Percentiles rank a stretch among this genome's conserved stretches.
Conservation (phyloP, 2,888 invertebrate genomes). For the Catocala fraxini region DNA sequence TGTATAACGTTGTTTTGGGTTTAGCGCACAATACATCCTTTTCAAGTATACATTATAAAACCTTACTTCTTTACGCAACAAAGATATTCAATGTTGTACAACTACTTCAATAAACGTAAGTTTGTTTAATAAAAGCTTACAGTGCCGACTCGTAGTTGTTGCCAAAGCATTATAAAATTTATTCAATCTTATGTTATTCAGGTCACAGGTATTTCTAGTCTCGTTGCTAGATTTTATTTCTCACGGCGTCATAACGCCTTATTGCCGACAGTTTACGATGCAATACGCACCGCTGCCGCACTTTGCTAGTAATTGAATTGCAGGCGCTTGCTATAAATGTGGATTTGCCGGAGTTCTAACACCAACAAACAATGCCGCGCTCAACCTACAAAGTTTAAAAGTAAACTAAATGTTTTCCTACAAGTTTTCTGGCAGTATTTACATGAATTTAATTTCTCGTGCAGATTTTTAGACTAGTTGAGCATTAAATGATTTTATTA, state of each 20-base stretch:
- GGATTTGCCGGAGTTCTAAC: slow-evolving; percentile 63
- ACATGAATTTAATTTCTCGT: slow-evolving; percentile 20
- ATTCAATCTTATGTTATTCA: slow-evolving; percentile 59
- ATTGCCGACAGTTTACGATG: slow-evolving; percentile 79
- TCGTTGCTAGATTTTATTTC: slow-evolving; percentile 63
- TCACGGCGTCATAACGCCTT: slow-evolving; percentile 75
- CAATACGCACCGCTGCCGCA: slow-evolving; percentile 77
- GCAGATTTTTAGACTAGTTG: neutral
- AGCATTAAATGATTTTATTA: neutral
- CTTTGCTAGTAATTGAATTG: slow-evolving; percentile 83
- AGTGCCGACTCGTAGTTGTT: slow-evolving; percentile 27
- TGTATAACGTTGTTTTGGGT: no score
- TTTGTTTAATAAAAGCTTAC: slow-evolving; percentile 23
- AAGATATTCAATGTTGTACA: no score
- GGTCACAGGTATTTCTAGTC: slow-evolving; percentile 64
- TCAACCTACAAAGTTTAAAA: slow-evolving; percentile 52
- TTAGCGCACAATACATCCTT: no score
- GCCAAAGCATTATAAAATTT: slow-evolving; percentile 42
- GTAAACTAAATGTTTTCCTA: slow-evolving; percentile 41
- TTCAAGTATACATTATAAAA: no score
- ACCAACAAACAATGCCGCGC: slow-evolving; percentile 60
- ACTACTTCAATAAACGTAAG: no score
- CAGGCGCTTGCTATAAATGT: slow-evolving; percentile 78
- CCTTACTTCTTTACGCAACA: no score
- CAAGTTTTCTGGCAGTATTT: slow-evolving; percentile 27